Percentiles rank a stretch among this genome's conserved stretches.
These are phyloP conservation scores for Gavia stellata DNA, from an alignment of 2,113 vertebrate genomes.

Conservation along the genomic window DNA sequence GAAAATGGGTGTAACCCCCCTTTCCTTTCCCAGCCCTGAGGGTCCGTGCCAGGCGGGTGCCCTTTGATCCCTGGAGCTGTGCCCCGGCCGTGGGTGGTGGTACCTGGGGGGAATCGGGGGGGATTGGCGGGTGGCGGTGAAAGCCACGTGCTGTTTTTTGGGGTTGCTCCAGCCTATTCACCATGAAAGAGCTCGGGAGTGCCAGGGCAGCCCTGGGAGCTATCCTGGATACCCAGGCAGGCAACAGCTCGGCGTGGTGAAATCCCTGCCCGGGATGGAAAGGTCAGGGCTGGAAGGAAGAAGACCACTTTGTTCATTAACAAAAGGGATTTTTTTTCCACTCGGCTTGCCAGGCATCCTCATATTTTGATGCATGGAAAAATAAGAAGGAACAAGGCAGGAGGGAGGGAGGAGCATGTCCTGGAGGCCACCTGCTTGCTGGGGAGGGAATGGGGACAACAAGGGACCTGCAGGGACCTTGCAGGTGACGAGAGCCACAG, in stretches of 20 bases:
- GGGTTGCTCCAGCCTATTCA: not conserved
- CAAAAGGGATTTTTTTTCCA: constrained; percentile 6
- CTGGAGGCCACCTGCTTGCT: not conserved
- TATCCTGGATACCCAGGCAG: accelerated
- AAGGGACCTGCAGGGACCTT: not conserved
- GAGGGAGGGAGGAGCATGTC: not conserved
- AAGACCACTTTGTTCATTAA: not conserved
- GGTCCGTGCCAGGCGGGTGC: accelerated
- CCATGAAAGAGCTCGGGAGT: not conserved
- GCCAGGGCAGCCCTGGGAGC: not conserved
- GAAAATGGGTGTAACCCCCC: not conserved
- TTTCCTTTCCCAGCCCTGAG: accelerated
- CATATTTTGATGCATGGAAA: not conserved
- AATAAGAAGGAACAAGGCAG: not conserved
- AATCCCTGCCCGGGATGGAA: not conserved
- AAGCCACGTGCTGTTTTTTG: not conserved
- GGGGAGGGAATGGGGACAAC: not conserved
- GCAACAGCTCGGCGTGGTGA: not conserved
- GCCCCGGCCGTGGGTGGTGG: too few relatives aligned
- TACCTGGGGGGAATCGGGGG: not conserved
- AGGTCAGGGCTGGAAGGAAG: not conserved
- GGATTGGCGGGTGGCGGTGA: not conserved
- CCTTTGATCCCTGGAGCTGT: not conserved
- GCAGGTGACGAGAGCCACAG: not conserved
- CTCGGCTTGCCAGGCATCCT: not conserved